Conservation (phyloP, 2,797 vertebrate species). For the Pitangus sulphuratus region DNA sequence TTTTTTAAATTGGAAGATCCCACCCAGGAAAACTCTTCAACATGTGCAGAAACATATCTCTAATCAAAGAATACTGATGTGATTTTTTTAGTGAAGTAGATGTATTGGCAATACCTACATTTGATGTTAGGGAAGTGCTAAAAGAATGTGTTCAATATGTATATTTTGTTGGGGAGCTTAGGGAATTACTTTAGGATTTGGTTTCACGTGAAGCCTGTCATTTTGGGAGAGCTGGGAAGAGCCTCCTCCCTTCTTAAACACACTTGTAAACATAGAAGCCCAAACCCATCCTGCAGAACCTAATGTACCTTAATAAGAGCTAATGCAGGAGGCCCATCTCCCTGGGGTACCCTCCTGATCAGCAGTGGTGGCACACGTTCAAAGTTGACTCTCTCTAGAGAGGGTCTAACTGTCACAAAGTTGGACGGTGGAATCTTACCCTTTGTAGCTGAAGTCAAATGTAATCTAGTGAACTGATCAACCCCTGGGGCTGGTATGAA, state of each 20-base stretch:
- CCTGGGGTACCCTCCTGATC: neutral
- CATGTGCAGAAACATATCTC: rapidly evolving
- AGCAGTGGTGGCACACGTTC: neutral
- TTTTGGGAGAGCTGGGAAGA: neutral
- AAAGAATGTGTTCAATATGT: neutral
- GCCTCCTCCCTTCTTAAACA: neutral
- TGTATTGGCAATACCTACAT: neutral
- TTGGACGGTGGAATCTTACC: neutral
- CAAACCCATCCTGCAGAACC: neutral
- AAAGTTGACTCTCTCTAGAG: neutral
- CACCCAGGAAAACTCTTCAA: neutral
- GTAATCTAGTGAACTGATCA: neutral
- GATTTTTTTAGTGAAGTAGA: neutral
- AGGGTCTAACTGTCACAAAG: neutral
- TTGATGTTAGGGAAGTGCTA: neutral
- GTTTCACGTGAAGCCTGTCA: neutral
- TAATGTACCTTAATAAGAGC: neutral
- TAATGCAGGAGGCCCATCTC: neutral
- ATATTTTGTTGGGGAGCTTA: neutral
- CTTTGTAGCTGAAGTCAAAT: neutral
- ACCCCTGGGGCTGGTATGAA: neutral
- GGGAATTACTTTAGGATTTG: neutral
- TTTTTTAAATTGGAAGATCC: neutral
- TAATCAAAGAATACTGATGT: neutral
- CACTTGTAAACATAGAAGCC: neutral